Evolutionary conservation across 2,113 vertebrate genomes (phyloP), one percentile per base, ranked within the genome.

Genomic region (Orthochromis indermauri): DNA sequence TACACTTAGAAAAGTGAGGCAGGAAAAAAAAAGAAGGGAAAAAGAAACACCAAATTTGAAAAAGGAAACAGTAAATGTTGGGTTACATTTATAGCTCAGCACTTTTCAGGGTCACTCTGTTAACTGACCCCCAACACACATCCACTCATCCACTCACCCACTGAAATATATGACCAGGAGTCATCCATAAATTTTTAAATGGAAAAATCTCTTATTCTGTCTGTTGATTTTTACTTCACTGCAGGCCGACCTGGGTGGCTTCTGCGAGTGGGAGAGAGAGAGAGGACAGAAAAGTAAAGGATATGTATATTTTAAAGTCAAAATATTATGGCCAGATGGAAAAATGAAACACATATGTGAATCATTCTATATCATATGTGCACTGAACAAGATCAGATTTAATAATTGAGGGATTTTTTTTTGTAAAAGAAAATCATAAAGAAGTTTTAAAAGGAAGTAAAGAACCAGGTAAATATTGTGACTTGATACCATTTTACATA

Each of bases 51-150:
- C 5, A 19, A 81, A 57, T 47, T n/a, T 71, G 7, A 26, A 82
- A 89, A 66, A 31, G 86, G 88, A 89, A 91, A 89, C 63, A 80
- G 80, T 92, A 85, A 91, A 91, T 17, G 53, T 55, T 42, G 81
- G 40, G 87, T 88, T 91, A 92, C 90, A 85, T 93, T 93, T 91
- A 91, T 90, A 91, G 93, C 49, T 83, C 88, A 37, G 81, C 88
- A 92, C 93, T 91, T 92, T 93, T 92, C 89, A 91, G 93, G 93
- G 91, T 95, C 94, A 86, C 84, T 81, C 85, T 91, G 54, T 21
- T 89, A 87, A 87, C 17, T 92, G 93, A 91, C 86, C 88, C 89
- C 85, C 61, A 90, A 89, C 84, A 80, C 76, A 83, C 80, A 76
- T 24, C 73, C 86, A 91, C 82, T 88, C 80, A 86, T 53, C 86